A percentile compares a stretch with the other conserved stretches of the same genome.
Conservation (phyloP, 2,888 invertebrate species). For the Agrilus biguttatus region DNA sequence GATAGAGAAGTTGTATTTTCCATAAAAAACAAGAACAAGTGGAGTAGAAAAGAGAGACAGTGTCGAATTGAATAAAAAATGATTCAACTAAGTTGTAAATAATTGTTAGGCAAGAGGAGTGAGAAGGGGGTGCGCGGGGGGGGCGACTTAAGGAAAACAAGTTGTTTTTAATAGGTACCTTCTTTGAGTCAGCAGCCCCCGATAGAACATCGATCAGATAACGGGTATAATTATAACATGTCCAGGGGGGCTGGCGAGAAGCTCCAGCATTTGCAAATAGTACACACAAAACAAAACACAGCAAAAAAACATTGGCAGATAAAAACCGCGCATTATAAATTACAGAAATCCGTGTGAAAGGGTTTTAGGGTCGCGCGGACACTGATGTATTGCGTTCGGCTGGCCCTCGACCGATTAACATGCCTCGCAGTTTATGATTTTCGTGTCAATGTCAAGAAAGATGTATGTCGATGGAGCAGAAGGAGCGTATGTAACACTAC, state of each 20-base stretch:
- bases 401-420: constrained; percentile 9
- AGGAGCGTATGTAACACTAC: too few species aligned
- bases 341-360: constrained; percentile 14
- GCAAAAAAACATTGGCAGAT: not conserved
- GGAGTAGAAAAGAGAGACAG: too few species aligned
- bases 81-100: too few species aligned
- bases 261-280: constrained; percentile 7
- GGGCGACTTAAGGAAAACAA: not conserved
- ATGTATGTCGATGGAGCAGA: constrained; percentile 11
- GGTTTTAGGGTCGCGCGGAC: constrained; percentile 11
- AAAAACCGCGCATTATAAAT: constrained; percentile 9
- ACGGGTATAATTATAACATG: constrained; percentile 19
- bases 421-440: constrained; percentile 17
- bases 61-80: too few species aligned
- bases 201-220: constrained; percentile 19
- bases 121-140: not conserved
- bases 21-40: too few species aligned
- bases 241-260: constrained; percentile 8
- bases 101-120: not conserved
- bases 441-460: constrained; percentile 17
- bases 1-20: too few species aligned
- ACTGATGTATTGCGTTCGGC: constrained; percentile 15
- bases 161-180: constrained; percentile 28
- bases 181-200: constrained; percentile 19
- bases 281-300: constrained; percentile 2